These are phyloP conservation scores for Suillia variegata DNA, from an alignment of 2,888 invertebrate genomes.

Conservation along the genomic window DNA sequence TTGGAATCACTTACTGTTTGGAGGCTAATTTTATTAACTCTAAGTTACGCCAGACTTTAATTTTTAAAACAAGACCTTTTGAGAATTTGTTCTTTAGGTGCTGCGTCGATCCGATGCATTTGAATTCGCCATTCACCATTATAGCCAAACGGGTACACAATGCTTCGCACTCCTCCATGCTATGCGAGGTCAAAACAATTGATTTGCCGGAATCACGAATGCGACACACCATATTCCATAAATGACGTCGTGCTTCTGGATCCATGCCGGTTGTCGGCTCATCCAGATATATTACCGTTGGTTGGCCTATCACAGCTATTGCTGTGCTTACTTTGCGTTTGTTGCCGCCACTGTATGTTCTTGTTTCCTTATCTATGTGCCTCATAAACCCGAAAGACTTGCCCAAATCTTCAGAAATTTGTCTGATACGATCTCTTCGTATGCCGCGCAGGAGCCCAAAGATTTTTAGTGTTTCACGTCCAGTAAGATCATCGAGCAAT, in stretches of 20 bases:
- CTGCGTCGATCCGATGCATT: constrained; percentile 76
- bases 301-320: constrained; percentile 71
- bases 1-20: constrained; percentile 28
- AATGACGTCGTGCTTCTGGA: constrained; percentile 67
- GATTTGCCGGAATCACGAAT: constrained; percentile 75
- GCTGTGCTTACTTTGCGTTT: constrained; percentile 77
- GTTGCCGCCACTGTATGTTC: constrained; percentile 74
- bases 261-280: constrained; percentile 69
- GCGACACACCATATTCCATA: constrained; percentile 78
- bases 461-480: constrained; percentile 71
- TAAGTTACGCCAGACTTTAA: constrained; percentile 48
- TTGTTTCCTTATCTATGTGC: constrained; percentile 68
- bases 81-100: constrained; percentile 77
- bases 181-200: constrained; percentile 82
- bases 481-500: constrained; percentile 72
- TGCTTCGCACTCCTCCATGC: constrained; percentile 87
- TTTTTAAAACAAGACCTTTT: constrained; percentile 61
- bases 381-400: constrained; percentile 67
- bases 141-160: constrained; percentile 80
- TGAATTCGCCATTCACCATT: constrained; percentile 80
- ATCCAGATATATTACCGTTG: constrained; percentile 73
- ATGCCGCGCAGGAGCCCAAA: constrained; percentile 72
- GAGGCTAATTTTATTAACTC: constrained; percentile 22
- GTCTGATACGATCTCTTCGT: constrained; percentile 55
- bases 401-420: constrained; percentile 55